phyloP scores from a whole-genome alignment of 1,140 invertebrate genomes.

The Drosophila setifemur region DNA sequence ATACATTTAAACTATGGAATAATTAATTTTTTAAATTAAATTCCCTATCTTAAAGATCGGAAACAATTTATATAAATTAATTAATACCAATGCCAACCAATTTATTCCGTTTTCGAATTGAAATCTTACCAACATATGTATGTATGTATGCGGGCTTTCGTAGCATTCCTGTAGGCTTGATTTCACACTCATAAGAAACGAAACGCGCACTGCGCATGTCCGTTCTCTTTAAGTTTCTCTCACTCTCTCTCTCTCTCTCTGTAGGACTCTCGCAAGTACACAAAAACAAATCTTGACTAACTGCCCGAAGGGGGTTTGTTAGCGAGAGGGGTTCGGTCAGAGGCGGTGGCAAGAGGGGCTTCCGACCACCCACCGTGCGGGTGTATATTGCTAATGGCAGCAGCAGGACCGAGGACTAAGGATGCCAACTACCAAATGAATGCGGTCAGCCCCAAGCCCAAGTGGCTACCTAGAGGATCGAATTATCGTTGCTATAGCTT shows the following conservation, averaged over 20 bases:
- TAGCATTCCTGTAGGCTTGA: background rate
- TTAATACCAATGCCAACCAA: too few relatives aligned
- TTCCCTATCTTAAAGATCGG: too few relatives aligned
- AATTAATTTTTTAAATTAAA: too few relatives aligned
- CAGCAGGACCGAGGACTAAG: conserved; percentile 4
- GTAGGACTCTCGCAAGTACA: conserved; percentile 37
- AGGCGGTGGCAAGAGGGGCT: background rate
- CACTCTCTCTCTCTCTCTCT: background rate
- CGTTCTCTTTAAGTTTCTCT: too few relatives aligned
- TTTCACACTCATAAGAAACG: background rate
- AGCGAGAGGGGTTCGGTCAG: background rate
- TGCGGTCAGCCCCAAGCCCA: conserved; percentile 34
- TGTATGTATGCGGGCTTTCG: too few relatives aligned
- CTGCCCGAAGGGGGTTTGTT: conserved; percentile 27
- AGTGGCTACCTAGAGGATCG: conserved; percentile 29
- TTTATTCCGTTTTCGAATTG: too few relatives aligned
- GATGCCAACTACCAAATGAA: conserved; percentile 15
- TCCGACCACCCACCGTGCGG: conserved; percentile 10
- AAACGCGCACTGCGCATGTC: conserved; percentile 22
- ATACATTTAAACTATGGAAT: too few relatives aligned
- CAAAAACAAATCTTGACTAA: conserved; percentile 47
- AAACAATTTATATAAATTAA: too few relatives aligned
- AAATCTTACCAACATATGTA: too few relatives aligned
- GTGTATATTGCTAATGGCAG: conserved; percentile 54
- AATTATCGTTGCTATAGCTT: conserved; percentile 7